Evolutionary conservation across 2,113 vertebrate genomes (phyloP), one percentile per base, ranked within the genome.

Genomic region (Cheilinus undulatus): DNA sequence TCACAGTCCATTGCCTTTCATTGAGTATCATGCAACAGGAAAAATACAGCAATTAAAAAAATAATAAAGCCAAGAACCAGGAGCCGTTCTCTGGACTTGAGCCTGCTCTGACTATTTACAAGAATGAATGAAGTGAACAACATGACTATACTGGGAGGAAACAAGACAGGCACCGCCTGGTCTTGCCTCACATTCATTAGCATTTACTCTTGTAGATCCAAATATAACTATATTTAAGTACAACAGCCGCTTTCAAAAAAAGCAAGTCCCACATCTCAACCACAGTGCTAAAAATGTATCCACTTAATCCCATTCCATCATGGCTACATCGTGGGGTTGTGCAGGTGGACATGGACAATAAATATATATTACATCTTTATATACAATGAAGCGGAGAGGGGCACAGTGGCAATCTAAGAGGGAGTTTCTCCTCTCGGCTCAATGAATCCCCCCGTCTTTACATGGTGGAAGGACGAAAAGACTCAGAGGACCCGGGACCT

Each of bases 401-500:
- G 79, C 85, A 89, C 88, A 89, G 85, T 88, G 89, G 70, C 19
- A 48, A 38, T 67, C 71, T 54, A 19, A 65, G 32, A 53, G 53
- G 32, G 34, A 23, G 13, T 40, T 36, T 38, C 42, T 63, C 59
- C 59, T 67, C 66, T 64, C 23, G 23, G 13, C 30, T 50, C 6
- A n/a, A 19, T 34, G 40, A 62, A 56, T 84, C 23, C 77, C 76
- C 40, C 46, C 28, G 59, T 68, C 60, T 69, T 49, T 57, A 53
- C 6, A 30, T 50, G 46, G 73, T 61, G 28, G 58, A 26, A 36
- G 38, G 66, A n/a, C 27, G 62, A 32, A 17, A 20, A 58, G 38
- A 58, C 61, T 91, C 82, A 95, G 72, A 94, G 92, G 73, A 94
- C 86, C 60, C 92, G 88, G 73, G 92, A 90, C 66, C 93, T 90